Evolutionary conservation across 2,797 vertebrate genomes (phyloP).

Genomic region (Varecia variegata): DNA sequence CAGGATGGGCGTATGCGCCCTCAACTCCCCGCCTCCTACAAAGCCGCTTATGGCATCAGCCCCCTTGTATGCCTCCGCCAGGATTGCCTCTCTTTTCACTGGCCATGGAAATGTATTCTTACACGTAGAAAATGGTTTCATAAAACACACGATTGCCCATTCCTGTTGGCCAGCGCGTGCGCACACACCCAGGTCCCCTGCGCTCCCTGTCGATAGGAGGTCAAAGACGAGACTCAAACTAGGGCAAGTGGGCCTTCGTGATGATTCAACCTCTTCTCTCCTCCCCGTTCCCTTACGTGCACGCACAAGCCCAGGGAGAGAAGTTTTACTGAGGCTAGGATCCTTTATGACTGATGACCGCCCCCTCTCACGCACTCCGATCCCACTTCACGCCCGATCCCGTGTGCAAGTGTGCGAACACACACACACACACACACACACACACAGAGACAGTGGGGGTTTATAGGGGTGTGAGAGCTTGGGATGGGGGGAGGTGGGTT

Average conservation of each 20-base stretch:
- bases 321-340: background rate
- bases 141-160: background rate
- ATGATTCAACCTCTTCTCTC: background rate
- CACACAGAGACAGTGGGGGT: background rate
- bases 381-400: background rate
- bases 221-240: background rate
- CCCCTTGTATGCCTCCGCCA: background rate
- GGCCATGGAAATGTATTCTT: background rate
- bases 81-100: background rate
- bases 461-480: background rate
- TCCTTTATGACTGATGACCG: background rate
- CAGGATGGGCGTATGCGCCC: background rate
- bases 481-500: background rate
- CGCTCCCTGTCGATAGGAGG: background rate
- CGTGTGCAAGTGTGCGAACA: background rate
- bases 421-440: background rate
- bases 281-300: background rate
- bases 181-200: rapidly evolving
- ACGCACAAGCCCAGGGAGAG: background rate
- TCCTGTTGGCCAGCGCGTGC: background rate
- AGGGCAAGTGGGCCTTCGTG: background rate
- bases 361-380: background rate
- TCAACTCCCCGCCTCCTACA: background rate
- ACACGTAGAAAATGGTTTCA: background rate
- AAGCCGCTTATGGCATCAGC: background rate